Percentiles rank a stretch among this genome's conserved stretches.
phyloP scores from a whole-genome alignment of 1,140 invertebrate species.

The Drosophila paulistorum region DNA sequence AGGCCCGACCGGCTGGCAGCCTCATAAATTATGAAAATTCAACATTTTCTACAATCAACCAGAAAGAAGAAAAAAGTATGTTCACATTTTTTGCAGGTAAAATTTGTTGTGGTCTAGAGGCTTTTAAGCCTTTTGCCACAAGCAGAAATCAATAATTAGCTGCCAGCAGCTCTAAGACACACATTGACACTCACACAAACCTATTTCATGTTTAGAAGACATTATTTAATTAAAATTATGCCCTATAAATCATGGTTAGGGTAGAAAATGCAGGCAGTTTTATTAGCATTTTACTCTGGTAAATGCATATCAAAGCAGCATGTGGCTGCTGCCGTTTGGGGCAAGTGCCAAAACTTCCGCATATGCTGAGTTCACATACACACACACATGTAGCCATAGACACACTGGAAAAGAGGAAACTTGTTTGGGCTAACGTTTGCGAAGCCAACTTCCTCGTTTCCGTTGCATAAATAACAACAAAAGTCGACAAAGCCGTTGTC shows the following conservation, averaged over 20 bases:
- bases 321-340: constrained; percentile 58
- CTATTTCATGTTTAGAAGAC: constrained; percentile 29
- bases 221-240: constrained; percentile 71
- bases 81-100: constrained; percentile 52
- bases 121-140: constrained; percentile 21
- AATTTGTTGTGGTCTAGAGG: constrained; percentile 59
- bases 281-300: constrained; percentile 38
- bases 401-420: constrained; percentile 43
- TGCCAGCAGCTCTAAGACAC: constrained; percentile 16
- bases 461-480: constrained; percentile 74
- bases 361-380: neutral
- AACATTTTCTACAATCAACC: constrained; percentile 57
- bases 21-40: constrained; percentile 76
- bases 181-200: neutral
- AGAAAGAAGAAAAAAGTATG: neutral
- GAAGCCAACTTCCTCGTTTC: constrained; percentile 68
- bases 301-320: constrained; percentile 46
- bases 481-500: constrained; percentile 27
- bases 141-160: constrained; percentile 67
- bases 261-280: constrained; percentile 42
- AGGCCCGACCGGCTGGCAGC: constrained; percentile 57
- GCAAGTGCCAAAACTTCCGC: constrained; percentile 49
- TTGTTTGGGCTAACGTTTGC: constrained; percentile 70
- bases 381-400: neutral
- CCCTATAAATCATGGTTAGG: constrained; percentile 57